Evolutionary conservation across 1,140 invertebrate species (phyloP).

Genomic region (Temnothorax nylanderi): DNA sequence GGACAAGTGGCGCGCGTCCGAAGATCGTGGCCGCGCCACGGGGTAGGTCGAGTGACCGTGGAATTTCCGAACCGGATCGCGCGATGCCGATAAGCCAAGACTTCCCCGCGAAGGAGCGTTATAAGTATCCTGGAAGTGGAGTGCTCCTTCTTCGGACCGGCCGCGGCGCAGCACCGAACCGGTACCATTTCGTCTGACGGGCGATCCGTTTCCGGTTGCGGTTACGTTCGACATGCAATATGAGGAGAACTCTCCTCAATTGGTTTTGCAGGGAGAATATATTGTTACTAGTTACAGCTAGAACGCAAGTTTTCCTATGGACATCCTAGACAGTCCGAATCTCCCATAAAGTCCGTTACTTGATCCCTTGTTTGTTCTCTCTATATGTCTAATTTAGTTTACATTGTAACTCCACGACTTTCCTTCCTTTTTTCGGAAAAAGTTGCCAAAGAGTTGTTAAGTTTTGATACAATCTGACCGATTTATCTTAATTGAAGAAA

Average conservation of each 20-base stretch:
- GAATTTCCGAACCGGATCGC: conserved; percentile 48
- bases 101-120: neutral
- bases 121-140: neutral
- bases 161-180: too few species aligned
- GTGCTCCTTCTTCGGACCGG: neutral
- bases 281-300: neutral
- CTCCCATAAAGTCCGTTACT: neutral
- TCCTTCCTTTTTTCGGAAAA: neutral
- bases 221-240: neutral
- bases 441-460: neutral
- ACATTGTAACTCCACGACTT: neutral
- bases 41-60: conserved; percentile 45
- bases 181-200: neutral
- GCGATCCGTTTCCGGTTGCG: neutral
- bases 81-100: neutral
- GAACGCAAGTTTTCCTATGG: neutral
- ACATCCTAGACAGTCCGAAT: neutral
- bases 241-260: neutral
- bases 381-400: neutral
- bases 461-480: neutral
- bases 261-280: neutral
- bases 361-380: neutral
- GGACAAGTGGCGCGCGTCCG: conserved; percentile 17
- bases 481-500: neutral
- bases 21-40: conserved; percentile 21